These are phyloP conservation scores for Xestia rhomboidea DNA, from an alignment of 2,888 invertebrate species.

Conservation along the genomic window DNA sequence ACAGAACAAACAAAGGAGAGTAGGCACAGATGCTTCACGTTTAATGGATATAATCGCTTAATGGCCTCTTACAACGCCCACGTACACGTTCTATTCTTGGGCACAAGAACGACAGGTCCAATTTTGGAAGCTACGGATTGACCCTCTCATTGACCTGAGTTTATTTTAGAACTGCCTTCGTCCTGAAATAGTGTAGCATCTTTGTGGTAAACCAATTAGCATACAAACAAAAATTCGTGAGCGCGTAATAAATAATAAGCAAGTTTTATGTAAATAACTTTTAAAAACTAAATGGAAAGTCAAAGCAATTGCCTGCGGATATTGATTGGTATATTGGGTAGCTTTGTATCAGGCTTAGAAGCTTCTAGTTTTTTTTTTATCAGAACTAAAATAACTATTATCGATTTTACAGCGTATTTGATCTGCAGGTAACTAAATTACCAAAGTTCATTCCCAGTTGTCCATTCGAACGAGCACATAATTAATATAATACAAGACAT, in stretches of 20 bases:
- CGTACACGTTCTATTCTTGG: constrained; percentile 40
- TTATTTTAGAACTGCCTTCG: constrained; percentile 5
- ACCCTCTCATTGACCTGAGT: not conserved
- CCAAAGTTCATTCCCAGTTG: not conserved
- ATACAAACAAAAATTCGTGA: not conserved
- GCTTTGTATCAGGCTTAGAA: not conserved
- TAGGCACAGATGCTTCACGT: constrained; percentile 22
- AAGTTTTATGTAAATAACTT: not conserved
- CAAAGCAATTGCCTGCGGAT: not conserved
- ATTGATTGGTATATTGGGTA: not conserved
- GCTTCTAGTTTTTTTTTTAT: not conserved
- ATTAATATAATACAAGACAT: constrained; percentile 33
- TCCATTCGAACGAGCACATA: not conserved
- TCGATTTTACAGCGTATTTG: not conserved
- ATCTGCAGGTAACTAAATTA: too few relatives aligned
- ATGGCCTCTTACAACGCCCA: constrained; percentile 29
- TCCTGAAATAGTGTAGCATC: not conserved
- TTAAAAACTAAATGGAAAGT: not conserved
- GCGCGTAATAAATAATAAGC: not conserved
- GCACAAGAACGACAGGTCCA: constrained; percentile 15
- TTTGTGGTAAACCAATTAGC: not conserved
- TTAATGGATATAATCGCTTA: constrained; percentile 25
- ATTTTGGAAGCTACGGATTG: constrained; percentile 7
- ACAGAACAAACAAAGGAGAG: not conserved
- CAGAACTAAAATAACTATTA: not conserved